These are phyloP conservation scores for Harpegnathos saltator DNA, from an alignment of 1,140 invertebrate genomes.

Conservation along the genomic window DNA sequence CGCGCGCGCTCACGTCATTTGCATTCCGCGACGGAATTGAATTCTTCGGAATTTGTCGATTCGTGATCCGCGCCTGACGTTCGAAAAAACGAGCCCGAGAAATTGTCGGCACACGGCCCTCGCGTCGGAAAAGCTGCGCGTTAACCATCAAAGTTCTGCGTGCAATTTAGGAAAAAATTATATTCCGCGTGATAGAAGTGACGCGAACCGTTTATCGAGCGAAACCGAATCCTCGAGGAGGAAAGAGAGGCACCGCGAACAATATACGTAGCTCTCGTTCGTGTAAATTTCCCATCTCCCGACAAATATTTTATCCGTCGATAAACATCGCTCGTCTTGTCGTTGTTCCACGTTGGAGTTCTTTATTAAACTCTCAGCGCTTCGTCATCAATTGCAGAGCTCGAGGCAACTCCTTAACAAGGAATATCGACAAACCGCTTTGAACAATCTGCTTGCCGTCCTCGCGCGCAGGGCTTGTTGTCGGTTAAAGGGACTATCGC, in stretches of 20 bases:
- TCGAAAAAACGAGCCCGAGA: background rate
- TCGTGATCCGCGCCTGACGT: background rate
- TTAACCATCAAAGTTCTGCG: no score
- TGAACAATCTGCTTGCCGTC: constrained; percentile 17
- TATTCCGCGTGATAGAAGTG: no score
- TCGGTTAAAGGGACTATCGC: constrained; percentile 5
- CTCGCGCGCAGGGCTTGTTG: background rate
- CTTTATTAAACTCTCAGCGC: background rate
- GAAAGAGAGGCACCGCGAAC: no score
- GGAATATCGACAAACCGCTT: constrained; percentile 31
- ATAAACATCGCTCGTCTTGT: no score
- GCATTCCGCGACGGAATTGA: constrained; percentile 37
- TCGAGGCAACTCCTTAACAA: background rate
- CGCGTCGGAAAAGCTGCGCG: background rate
- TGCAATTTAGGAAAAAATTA: no score
- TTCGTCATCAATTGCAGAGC: background rate
- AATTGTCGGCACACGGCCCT: background rate
- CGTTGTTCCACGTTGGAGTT: no score
- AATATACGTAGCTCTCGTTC: no score
- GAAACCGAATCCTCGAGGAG: no score
- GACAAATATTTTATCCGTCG: no score
- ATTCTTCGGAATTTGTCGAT: constrained; percentile 43
- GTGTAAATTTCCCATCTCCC: no score
- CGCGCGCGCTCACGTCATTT: constrained; percentile 18
- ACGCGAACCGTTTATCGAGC: no score